Evolutionary conservation across 2,113 vertebrate species (phyloP).

Genomic region (Lates calcarifer): DNA sequence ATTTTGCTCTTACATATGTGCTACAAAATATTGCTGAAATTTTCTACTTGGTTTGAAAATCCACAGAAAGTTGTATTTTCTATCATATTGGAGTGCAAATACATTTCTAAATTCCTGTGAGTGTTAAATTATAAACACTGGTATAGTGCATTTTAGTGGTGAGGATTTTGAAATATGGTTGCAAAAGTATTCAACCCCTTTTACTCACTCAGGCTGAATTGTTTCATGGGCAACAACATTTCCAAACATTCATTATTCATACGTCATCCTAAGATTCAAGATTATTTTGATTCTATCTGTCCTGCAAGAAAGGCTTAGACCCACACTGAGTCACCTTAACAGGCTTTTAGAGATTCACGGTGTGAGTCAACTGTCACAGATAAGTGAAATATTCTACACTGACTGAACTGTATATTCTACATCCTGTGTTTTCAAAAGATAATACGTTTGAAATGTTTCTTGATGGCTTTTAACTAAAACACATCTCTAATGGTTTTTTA

Average conservation of each 20-base stretch:
- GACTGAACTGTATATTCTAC: constrained; percentile 30
- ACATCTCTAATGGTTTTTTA: background rate
- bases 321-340: constrained; percentile 29
- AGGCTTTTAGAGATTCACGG: constrained; percentile 47
- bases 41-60: background rate
- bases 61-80: background rate
- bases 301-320: constrained; percentile 44
- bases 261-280: constrained; percentile 50
- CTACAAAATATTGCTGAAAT: background rate
- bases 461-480: background rate
- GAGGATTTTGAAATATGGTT: constrained; percentile 36
- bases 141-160: constrained; percentile 19
- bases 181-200: constrained; percentile 47
- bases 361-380: constrained; percentile 52
- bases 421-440: background rate
- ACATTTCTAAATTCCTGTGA: background rate
- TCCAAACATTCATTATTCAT: constrained; percentile 74
- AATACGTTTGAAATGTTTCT: background rate
- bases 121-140: constrained; percentile 33
- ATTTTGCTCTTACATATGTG: background rate
- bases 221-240: constrained; percentile 62
- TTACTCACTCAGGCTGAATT: constrained; percentile 61
- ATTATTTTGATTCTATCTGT: constrained; percentile 74
- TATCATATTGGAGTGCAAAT: constrained; percentile 9
- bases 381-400: constrained; percentile 49